These are phyloP conservation scores for Epinotia ramella DNA, from an alignment of 2,888 invertebrate genomes.

Conservation along the genomic window DNA sequence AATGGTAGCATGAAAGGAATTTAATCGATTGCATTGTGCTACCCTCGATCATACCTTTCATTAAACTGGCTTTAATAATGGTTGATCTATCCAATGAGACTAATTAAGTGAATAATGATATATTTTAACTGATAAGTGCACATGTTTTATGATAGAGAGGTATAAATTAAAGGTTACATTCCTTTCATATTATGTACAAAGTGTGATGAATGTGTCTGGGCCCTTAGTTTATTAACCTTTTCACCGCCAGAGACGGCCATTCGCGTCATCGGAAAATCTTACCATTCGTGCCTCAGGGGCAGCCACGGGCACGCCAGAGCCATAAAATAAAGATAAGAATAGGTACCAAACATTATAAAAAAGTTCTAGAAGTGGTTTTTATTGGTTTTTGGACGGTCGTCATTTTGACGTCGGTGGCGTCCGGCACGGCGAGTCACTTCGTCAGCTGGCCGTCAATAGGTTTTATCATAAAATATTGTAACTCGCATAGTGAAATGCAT, in stretches of 20 bases:
- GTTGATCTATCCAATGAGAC: constrained; percentile 81
- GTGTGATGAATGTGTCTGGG: constrained; percentile 83
- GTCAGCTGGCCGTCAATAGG: too few species aligned
- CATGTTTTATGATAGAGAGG: constrained; percentile 81
- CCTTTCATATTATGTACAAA: constrained; percentile 83
- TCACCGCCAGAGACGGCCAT: too few species aligned
- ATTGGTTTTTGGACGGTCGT: too few species aligned
- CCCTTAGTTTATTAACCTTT: constrained; percentile 80
- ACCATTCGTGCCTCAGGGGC: too few species aligned
- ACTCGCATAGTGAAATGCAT: constrained; percentile 66
- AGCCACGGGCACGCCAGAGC: too few species aligned
- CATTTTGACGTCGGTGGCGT: too few species aligned
- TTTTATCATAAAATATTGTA: constrained; percentile 82
- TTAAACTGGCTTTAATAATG: constrained; percentile 85
- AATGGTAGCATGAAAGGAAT: constrained; percentile 79
- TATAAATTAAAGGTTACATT: constrained; percentile 86
- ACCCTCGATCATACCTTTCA: constrained; percentile 79
- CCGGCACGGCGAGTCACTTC: too few species aligned
- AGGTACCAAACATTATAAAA: too few species aligned
- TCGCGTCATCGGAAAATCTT: too few species aligned
- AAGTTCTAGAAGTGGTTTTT: too few species aligned
- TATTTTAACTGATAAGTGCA: constrained; percentile 61
- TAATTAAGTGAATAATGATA: constrained; percentile 67
- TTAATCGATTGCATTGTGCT: constrained; percentile 73
- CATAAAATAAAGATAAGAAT: too few species aligned